These are phyloP conservation scores for Drosophila tripunctata DNA, from an alignment of 2,888 invertebrate genomes.

Conservation along the genomic window DNA sequence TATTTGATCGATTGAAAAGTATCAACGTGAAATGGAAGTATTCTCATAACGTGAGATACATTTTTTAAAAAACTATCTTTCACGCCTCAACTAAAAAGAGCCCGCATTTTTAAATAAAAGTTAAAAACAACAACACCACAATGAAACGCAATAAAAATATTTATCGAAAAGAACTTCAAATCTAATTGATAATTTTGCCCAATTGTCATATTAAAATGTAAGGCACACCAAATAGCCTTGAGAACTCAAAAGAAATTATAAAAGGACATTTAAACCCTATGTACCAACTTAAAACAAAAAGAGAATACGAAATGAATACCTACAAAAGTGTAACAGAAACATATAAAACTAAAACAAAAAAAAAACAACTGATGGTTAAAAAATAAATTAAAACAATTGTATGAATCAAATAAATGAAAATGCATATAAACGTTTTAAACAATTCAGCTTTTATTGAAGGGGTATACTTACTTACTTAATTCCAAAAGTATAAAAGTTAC, in stretches of 20 bases:
- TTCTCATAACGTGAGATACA: slow-evolving; percentile 17
- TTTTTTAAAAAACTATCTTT: slow-evolving; percentile 44
- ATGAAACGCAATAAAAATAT: slow-evolving; percentile 43
- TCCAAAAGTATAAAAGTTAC: too few species aligned
- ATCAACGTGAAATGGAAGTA: slow-evolving; percentile 1
- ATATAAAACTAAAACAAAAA: slow-evolving; percentile 45
- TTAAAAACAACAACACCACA: slow-evolving; percentile 22
- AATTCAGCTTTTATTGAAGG: slow-evolving; percentile 3
- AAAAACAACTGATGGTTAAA: slow-evolving; percentile 62
- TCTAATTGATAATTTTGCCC: slow-evolving; percentile 56
- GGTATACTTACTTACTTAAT: not conserved
- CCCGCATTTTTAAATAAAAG: slow-evolving; percentile 49
- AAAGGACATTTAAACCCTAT: slow-evolving; percentile 43
- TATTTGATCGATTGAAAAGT: slow-evolving; percentile 1
- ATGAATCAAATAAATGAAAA: slow-evolving; percentile 77
- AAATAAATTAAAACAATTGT: slow-evolving; percentile 59
- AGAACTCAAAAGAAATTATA: slow-evolving; percentile 60
- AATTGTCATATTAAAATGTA: slow-evolving; percentile 52
- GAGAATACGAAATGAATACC: slow-evolving; percentile 36
- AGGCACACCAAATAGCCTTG: slow-evolving; percentile 78
- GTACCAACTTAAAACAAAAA: slow-evolving; percentile 34
- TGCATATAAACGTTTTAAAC: slow-evolving; percentile 77
- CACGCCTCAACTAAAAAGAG: slow-evolving; percentile 38
- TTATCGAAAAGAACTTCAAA: slow-evolving; percentile 31
- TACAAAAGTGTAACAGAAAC: slow-evolving; percentile 52